Conservation (phyloP, 1,140 invertebrate species). For the Lepidotrigona ventralis region DNA sequence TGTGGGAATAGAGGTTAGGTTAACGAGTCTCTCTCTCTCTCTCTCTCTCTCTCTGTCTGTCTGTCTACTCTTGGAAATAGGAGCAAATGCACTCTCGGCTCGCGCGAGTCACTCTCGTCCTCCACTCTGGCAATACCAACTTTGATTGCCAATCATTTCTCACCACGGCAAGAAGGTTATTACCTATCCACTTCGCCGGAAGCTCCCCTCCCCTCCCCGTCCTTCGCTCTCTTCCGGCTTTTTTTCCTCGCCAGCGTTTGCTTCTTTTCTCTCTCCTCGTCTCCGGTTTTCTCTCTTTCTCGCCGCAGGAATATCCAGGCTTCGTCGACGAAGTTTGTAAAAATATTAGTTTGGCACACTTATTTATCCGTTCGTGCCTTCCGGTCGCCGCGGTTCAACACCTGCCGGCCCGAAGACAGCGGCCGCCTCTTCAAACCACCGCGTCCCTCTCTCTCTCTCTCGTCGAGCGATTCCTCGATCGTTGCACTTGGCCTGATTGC, state of each 20-base stretch:
- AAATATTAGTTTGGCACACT: slow-evolving; percentile 61
- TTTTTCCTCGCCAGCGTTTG: too few relatives aligned
- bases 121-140: slow-evolving; percentile 61
- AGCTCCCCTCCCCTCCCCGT: slow-evolving; percentile 26
- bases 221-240: too few relatives aligned
- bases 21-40: slow-evolving; percentile 56
- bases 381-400: slow-evolving; percentile 18
- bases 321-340: slow-evolving; percentile 54
- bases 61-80: slow-evolving; percentile 40
- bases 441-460: not conserved
- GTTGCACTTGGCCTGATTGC: slow-evolving; percentile 11
- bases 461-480: not conserved
- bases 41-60: not conserved
- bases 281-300: too few relatives aligned
- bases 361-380: slow-evolving; percentile 47
- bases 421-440: not conserved
- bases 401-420: slow-evolving; percentile 14
- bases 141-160: slow-evolving; percentile 75
- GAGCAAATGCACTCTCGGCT: slow-evolving; percentile 46
- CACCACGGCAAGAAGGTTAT: slow-evolving; percentile 66
- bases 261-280: not conserved
- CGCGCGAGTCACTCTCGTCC: slow-evolving; percentile 22
- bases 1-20: slow-evolving; percentile 4
- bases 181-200: slow-evolving; percentile 63
- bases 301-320: slow-evolving; percentile 37